phyloP scores from a whole-genome alignment of 2,113 vertebrate species.

The Otolemur garnettii region DNA sequence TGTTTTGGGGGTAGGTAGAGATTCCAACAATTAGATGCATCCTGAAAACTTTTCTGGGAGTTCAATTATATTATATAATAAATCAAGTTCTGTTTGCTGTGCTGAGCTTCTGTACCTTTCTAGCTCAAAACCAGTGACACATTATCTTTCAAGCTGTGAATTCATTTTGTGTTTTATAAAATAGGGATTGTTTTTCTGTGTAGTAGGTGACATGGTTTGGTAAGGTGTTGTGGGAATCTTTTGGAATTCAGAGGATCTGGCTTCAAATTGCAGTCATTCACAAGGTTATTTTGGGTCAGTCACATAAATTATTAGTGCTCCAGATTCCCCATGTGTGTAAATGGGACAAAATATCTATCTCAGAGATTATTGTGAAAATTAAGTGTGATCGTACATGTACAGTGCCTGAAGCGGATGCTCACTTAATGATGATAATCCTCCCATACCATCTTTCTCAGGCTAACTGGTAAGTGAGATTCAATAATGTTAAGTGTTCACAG shows the following conservation, averaged over 20 bases:
- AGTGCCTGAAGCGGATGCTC: not conserved
- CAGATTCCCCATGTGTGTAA: not conserved
- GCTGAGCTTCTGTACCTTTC: not conserved
- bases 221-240: not conserved
- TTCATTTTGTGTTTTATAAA: not conserved
- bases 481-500: not conserved
- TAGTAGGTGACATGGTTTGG: not conserved
- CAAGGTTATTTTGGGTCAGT: not conserved
- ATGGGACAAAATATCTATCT: not conserved
- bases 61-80: constrained; percentile 1
- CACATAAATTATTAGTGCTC: constrained; percentile 16
- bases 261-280: not conserved
- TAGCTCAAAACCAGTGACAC: not conserved
- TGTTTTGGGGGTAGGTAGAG: not conserved
- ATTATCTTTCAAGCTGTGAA: not conserved
- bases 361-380: not conserved
- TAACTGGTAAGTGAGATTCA: not conserved
- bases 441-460: not conserved
- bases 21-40: constrained; percentile 48
- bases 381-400: not conserved
- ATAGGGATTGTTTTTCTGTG: not conserved
- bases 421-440: not conserved
- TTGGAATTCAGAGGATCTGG: not conserved
- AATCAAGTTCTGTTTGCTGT: constrained; percentile 32
- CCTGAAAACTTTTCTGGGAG: constrained; percentile 42